These are phyloP conservation scores for Coturnix japonica DNA, from an alignment of 2,113 vertebrate species.

Conservation along the genomic window DNA sequence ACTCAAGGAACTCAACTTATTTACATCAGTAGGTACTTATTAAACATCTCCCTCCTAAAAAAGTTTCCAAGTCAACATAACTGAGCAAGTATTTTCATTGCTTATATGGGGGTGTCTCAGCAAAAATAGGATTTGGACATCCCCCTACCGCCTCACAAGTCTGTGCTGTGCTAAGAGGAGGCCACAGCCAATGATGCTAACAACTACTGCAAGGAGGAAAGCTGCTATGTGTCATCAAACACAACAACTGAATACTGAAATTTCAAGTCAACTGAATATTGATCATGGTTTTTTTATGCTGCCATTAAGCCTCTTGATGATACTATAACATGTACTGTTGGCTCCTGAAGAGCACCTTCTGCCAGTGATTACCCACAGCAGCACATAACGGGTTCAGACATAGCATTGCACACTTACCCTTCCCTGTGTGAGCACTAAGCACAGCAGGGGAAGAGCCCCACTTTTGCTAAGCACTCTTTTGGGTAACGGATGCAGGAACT, in stretches of 20 bases:
- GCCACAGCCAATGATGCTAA: background rate
- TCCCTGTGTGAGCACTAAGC: background rate
- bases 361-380: background rate
- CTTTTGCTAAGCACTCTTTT: background rate
- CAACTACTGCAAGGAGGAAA: background rate
- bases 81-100: background rate
- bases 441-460: background rate
- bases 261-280: background rate
- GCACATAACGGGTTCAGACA: background rate
- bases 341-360: background rate
- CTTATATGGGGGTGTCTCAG: background rate
- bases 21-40: background rate
- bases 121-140: background rate
- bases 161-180: background rate
- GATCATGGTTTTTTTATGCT: background rate
- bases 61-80: background rate
- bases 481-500: conserved; percentile 10
- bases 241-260: background rate
- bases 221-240: background rate
- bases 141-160: background rate
- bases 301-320: background rate
- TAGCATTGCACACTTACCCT: background rate
- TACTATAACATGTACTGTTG: background rate
- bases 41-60: background rate
- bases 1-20: background rate